Base-by-base conservation (phyloP, 2,113 vertebrate genomes). In the Bambusicola thoracicus region DNA sequence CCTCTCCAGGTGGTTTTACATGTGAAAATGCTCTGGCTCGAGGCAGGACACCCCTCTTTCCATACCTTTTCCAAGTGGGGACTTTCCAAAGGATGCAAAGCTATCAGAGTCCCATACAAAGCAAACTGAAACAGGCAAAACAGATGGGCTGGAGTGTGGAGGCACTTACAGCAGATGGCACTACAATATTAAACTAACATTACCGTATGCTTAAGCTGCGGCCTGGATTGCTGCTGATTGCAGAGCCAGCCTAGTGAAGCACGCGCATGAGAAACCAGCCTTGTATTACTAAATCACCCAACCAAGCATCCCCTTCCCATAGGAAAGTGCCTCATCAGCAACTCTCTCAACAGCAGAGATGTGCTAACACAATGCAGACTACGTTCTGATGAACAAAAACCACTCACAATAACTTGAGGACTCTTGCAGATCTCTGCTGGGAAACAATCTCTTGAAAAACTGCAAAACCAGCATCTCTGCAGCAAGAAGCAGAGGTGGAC, bases 121-220 rank as follows among this genome's bases (percentile, higher is more conserved):
- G n/a, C 82, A 63, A 92, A 85, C 38, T 40, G 68, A 95, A 93
- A 85, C 89, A 95, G n/a, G 27, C 41, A 76, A 94, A 97, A 87
- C 98, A 98, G 96, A 97, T 97, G 97, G 96, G 73, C 36, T 32
- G 32, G 89, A 93, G 96, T 93, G 95, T 95, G 90, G 96, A 94
- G 87, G 93, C 93, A 92, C 93, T 94, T 94, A 93, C 89, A 97
- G 97, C 98, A 98, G 97, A 98, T 98, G 97, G 98, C 96, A 97
- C 96, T 96, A 78, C 95, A 96, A 97, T 97, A 97, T 97, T 97
- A 98, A 98, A 95, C 97, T 97, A 97, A 94, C 94, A 89, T 95
- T 95, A 93, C 96, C 93, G 93, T 97, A 94, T 96, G 96, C 95
- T 97, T 91, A 69, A 93, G 90, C 90, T 25, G 16, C 19, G 43